Percentiles rank a stretch among this genome's conserved stretches.
Conservation (phyloP, 2,888 invertebrate species). For the Yponomeuta plumbellus region DNA sequence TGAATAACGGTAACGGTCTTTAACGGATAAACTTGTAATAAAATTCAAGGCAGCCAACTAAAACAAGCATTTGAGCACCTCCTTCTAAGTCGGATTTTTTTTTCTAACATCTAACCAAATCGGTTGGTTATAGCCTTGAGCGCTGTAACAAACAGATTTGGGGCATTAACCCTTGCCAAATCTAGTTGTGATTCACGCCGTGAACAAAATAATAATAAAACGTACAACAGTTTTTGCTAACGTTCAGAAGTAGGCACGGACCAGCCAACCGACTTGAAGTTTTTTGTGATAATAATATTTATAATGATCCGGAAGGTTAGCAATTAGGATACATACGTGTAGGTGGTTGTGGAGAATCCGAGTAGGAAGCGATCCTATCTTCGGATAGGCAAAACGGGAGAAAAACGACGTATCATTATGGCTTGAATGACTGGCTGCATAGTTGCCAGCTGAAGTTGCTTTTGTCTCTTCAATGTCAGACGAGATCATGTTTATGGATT, state of each 20-base stretch:
- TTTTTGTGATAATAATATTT: conserved; percentile 46
- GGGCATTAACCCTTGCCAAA: conserved; percentile 74
- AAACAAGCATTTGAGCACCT: conserved; percentile 48
- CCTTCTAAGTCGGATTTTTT: conserved; percentile 53
- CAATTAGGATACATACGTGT: conserved; percentile 42
- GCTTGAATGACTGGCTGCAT: conserved; percentile 1
- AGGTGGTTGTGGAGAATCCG: conserved; percentile 33
- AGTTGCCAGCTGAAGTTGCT: conserved; percentile 23
- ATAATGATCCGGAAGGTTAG: conserved; percentile 54
- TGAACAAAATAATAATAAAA: conserved; percentile 72
- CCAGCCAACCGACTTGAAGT: conserved; percentile 43
- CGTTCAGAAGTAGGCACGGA: conserved; percentile 42
- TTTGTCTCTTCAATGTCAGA: conserved; percentile 32
- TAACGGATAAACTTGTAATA: conserved; percentile 45
- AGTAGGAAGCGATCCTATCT: conserved; percentile 36
- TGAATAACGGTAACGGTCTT: conserved; percentile 53
- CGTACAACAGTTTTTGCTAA: conserved; percentile 68
- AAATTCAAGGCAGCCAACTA: conserved; percentile 38
- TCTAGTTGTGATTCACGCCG: conserved; percentile 73
- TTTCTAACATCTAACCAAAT: conserved; percentile 58
- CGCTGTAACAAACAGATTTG: conserved; percentile 69
- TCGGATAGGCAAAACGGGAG: background rate
- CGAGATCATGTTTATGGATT: conserved; percentile 22
- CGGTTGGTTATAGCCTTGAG: conserved; percentile 67
- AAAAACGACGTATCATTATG: background rate